phyloP scores from a whole-genome alignment of 2,113 vertebrate species.

The Ophthalmolycus amberensis region DNA sequence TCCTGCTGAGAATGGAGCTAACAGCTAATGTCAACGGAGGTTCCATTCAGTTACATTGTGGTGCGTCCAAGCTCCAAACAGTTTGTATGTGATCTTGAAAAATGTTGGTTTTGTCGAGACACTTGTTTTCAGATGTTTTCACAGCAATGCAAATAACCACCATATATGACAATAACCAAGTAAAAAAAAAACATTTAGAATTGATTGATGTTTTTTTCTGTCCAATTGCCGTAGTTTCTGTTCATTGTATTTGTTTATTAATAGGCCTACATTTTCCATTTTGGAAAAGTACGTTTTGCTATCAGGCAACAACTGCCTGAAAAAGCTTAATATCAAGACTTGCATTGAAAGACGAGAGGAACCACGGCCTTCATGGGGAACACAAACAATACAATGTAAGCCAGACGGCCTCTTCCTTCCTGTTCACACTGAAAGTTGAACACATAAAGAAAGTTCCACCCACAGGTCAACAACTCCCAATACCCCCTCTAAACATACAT shows the following conservation, averaged over 20 bases:
- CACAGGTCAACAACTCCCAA: neutral
- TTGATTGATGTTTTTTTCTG: neutral
- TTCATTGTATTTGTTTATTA: neutral
- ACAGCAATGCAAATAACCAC: no score
- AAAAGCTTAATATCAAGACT: neutral
- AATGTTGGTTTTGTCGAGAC: no score
- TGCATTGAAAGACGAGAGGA: neutral
- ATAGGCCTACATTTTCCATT: no score
- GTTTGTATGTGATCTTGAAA: no score
- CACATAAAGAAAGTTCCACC: neutral
- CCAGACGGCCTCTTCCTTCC: slow-evolving; percentile 47
- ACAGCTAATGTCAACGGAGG: no score
- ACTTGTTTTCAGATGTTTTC: no score
- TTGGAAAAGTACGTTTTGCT: no score
- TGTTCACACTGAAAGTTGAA: slow-evolving; percentile 29
- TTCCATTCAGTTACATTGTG: no score
- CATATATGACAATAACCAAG: neutral
- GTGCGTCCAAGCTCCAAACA: no score
- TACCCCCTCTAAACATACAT: neutral
- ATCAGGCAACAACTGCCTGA: no score
- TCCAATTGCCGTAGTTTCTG: neutral
- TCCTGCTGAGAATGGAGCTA: no score
- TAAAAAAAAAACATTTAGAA: neutral
- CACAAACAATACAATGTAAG: neutral
- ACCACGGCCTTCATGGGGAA: neutral